phyloP scores from a whole-genome alignment of 2,888 invertebrate genomes.

The Pyrrhosoma nymphula region DNA sequence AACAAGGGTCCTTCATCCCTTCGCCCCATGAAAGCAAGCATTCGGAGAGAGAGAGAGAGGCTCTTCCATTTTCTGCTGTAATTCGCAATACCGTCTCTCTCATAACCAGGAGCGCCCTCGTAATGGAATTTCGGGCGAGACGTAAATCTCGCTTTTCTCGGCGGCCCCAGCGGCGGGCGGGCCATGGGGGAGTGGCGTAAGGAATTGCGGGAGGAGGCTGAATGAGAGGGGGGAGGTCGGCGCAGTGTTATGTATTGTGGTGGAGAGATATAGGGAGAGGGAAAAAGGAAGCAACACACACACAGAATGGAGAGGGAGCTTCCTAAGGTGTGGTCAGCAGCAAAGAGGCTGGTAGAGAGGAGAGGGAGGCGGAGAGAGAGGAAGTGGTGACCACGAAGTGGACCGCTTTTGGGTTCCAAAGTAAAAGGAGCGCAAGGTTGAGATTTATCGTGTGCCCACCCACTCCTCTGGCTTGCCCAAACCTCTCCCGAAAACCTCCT shows the following conservation, averaged over 20 bases:
- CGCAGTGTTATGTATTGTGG: background rate
- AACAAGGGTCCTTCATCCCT: background rate
- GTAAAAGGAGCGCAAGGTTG: slow-evolving; percentile 49
- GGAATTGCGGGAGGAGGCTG: background rate
- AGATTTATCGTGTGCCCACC: slow-evolving; percentile 43
- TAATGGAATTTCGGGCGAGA: slow-evolving; percentile 61
- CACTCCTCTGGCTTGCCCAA: background rate
- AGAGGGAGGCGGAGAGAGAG: background rate
- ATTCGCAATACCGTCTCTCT: slow-evolving; percentile 47
- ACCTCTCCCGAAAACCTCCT: background rate
- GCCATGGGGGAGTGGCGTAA: background rate
- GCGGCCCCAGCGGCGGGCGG: background rate
- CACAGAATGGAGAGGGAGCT: background rate
- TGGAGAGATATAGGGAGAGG: background rate
- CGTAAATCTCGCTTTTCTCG: slow-evolving; percentile 58
- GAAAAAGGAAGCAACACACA: background rate
- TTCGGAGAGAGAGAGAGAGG: background rate
- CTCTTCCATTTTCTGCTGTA: background rate
- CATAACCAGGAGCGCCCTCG: slow-evolving; percentile 37
- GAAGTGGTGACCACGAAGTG: slow-evolving; percentile 40
- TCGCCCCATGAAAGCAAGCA: background rate
- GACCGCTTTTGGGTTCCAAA: slow-evolving; percentile 47
- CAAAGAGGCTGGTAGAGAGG: background rate
- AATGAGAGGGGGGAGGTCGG: background rate
- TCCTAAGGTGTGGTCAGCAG: slow-evolving; percentile 1